Evolutionary conservation across 1,140 invertebrate species (phyloP).

Genomic region (Diorhabda carinulata): DNA sequence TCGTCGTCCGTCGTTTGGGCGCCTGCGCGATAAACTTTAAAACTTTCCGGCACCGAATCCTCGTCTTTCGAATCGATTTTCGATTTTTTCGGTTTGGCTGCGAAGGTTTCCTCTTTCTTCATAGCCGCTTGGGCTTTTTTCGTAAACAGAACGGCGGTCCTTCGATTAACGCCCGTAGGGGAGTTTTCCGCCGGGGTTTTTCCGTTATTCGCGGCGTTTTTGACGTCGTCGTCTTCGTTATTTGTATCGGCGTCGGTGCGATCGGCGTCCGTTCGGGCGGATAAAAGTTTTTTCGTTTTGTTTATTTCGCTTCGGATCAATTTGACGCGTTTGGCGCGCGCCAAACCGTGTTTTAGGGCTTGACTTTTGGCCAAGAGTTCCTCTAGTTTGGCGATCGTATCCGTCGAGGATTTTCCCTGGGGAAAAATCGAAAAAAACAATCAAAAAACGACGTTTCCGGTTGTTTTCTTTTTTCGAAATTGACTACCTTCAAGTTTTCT

Average conservation of each 20-base stretch:
- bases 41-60: constrained; percentile 42
- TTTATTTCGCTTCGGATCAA: constrained; percentile 52
- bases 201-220: constrained; percentile 34
- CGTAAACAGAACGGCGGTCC: constrained; percentile 79
- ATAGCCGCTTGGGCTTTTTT: constrained; percentile 63
- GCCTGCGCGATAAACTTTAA: constrained; percentile 41
- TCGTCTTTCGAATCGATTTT: constrained; percentile 24
- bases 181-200: constrained; percentile 19
- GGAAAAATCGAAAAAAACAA: neutral
- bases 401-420: constrained; percentile 45
- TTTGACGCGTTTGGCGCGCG: constrained; percentile 53
- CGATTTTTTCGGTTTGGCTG: constrained; percentile 19
- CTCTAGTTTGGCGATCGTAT: constrained; percentile 53
- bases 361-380: constrained; percentile 53
- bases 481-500: constrained; percentile 45
- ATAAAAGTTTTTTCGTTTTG: constrained; percentile 32
- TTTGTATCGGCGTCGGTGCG: constrained; percentile 45
- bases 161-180: constrained; percentile 66
- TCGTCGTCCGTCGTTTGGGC: constrained; percentile 43
- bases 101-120: constrained; percentile 40
- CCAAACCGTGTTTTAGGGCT: constrained; percentile 52
- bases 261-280: constrained; percentile 28
- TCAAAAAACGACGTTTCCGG: too few relatives aligned
- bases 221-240: constrained; percentile 32
- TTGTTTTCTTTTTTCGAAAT: neutral